Conservation (phyloP, 2,797 vertebrate species). For the Myotis myotis region DNA sequence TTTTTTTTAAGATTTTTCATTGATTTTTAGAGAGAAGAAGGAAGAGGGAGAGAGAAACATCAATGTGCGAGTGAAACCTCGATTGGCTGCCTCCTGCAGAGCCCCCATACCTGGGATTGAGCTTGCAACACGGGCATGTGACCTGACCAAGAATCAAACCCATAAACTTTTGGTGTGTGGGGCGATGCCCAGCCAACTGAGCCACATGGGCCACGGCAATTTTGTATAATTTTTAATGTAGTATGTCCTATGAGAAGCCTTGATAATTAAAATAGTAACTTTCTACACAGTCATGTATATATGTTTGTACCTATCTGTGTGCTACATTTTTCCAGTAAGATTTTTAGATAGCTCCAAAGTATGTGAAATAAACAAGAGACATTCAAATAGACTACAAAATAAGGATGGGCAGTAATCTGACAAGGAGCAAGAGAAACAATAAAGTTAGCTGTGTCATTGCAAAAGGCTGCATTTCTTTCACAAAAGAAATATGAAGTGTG, state of each 20-base stretch:
- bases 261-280: not conserved
- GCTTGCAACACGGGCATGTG: too few species aligned
- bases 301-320: not conserved
- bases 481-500: not conserved
- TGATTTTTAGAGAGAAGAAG: not conserved
- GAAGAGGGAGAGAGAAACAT: not conserved
- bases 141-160: not conserved
- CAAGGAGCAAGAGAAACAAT: constrained; percentile 15
- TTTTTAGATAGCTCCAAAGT: not conserved
- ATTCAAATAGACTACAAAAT: not conserved
- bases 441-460: not conserved
- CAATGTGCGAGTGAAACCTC: not conserved
- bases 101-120: not conserved
- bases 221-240: not conserved
- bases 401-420: not conserved
- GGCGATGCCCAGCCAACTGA: not conserved
- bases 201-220: not conserved
- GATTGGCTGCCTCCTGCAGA: not conserved
- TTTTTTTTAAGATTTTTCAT: not conserved
- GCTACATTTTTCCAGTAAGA: not conserved
- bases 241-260: not conserved
- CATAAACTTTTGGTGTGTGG: not conserved
- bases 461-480: constrained; percentile 11
- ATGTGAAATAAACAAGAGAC: not conserved
- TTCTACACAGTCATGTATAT: not conserved